Evolutionary conservation across 2,888 invertebrate genomes (phyloP), one percentile per base, ranked within the genome.

Genomic region (Neria commutata): DNA sequence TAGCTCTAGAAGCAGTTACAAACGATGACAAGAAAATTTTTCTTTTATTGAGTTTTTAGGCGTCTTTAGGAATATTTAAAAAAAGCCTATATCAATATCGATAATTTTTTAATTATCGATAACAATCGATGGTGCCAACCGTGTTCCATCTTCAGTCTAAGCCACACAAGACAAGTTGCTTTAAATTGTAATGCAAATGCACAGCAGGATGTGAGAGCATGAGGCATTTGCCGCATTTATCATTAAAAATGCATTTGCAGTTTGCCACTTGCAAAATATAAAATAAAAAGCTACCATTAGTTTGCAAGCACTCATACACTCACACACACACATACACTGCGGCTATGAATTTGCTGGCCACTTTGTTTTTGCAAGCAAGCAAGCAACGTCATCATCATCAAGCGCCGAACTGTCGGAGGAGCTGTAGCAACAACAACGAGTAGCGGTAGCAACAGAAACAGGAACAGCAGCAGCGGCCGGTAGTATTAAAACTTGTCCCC

Each of bases 171-270:
- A n/a, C n/a, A n/a, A n/a, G n/a, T n/a, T n/a, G n/a, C n/a, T n/a
- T n/a, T n/a, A n/a, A n/a, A n/a, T n/a, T n/a, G n/a, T n/a, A n/a
- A n/a, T n/a, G n/a, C n/a, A n/a, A n/a, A n/a, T n/a, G n/a, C n/a
- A n/a, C n/a, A n/a, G n/a, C n/a, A n/a, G n/a, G n/a, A n/a, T n/a
- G n/a, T n/a, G n/a, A n/a, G n/a, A 17, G 42, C 42, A 42, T 42
- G 6, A 42, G 14, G 42, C 21, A 42, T 19, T 46, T 56, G 54
- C 55, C 56, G 53, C 61, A 50, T 59, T 57, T 59, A 57, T 64
- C 61, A 61, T 64, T 64, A 64, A 64, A 64, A 61, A 61, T 25
- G 26, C 57, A 61, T 61, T 64, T 62, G 60, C 56, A 56, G 55
- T 24, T 45, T 52, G 53, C 52, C 56, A 56, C 48, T 52, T 52